Conservation (phyloP, 2,797 vertebrate species). For the Ispidina picta region DNA sequence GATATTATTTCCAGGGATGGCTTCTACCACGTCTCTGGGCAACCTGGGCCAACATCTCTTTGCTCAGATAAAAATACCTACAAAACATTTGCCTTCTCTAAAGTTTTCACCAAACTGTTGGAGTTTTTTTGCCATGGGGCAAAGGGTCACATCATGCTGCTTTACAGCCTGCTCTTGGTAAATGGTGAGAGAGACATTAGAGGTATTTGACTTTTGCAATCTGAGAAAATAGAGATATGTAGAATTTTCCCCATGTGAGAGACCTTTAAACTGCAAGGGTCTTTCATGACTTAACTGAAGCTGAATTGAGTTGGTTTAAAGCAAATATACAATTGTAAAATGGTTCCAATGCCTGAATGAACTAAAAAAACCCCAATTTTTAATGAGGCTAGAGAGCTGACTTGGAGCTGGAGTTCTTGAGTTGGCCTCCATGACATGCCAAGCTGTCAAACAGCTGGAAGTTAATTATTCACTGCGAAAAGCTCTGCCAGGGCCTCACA, state of each 20-base stretch:
- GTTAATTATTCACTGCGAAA: conserved; percentile 20
- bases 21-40: neutral
- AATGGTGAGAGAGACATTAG: neutral
- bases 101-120: neutral
- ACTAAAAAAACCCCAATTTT: neutral
- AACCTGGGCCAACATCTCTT: neutral
- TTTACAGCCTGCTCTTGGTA: neutral
- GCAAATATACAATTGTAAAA: neutral
- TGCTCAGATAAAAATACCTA: neutral
- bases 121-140: neutral
- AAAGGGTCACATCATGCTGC: neutral
- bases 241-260: neutral
- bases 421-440: neutral
- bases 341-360: neutral
- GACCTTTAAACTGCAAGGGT: neutral
- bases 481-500: neutral
- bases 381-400: neutral
- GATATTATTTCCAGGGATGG: neutral
- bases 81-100: neutral
- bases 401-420: neutral
- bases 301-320: neutral
- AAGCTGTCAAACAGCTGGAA: conserved; percentile 9
- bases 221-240: neutral
- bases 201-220: neutral
- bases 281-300: neutral